Evolutionary conservation across 2,113 vertebrate genomes (phyloP).

Genomic region (Ondatra zibethicus): DNA sequence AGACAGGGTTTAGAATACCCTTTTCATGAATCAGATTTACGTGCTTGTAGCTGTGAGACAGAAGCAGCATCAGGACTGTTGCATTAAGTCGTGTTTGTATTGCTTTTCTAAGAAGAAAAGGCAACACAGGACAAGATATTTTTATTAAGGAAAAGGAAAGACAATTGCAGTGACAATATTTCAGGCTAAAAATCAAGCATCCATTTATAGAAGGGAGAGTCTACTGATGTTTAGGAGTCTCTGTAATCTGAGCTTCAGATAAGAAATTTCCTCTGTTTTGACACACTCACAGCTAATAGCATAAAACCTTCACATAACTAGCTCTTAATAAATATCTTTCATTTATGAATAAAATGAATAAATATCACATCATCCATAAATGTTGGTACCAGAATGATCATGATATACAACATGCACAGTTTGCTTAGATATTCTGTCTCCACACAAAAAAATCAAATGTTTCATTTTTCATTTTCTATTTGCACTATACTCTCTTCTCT

Average conservation of each 20-base stretch:
- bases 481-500: neutral
- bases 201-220: slow-evolving; percentile 8
- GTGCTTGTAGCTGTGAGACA: neutral
- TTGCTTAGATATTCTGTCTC: neutral
- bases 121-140: neutral
- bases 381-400: neutral
- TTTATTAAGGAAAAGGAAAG: neutral
- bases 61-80: neutral
- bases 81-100: neutral
- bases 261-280: neutral
- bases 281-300: neutral
- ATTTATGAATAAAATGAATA: neutral
- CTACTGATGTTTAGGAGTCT: neutral
- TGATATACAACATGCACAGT: neutral
- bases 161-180: neutral
- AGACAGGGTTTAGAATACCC: neutral
- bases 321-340: neutral
- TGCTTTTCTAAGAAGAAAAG: slow-evolving; percentile 12
- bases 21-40: neutral
- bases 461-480: neutral
- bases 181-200: neutral
- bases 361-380: neutral
- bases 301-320: neutral
- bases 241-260: neutral
- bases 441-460: neutral